Evolutionary conservation across 1,140 invertebrate genomes (phyloP).

Genomic region (Hermatobates lingyangjiaoensis): DNA sequence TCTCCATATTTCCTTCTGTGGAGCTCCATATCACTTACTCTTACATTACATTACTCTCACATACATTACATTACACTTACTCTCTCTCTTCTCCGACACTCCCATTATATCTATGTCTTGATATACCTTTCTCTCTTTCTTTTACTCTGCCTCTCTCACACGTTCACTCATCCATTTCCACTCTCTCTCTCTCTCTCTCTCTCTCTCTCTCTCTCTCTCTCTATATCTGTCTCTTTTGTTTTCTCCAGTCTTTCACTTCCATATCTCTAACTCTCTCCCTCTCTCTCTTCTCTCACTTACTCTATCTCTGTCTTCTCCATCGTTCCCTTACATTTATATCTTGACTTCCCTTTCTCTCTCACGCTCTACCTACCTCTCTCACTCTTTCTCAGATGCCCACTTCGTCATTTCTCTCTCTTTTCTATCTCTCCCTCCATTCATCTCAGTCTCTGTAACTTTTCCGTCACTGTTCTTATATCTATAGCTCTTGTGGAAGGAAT

Average conservation of each 20-base stretch:
- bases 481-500: too few relatives aligned
- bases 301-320: background rate
- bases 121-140: constrained; percentile 10
- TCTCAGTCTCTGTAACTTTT: background rate
- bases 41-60: too few relatives aligned
- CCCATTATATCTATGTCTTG: too few relatives aligned
- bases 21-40: too few relatives aligned
- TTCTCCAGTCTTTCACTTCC: background rate
- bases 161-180: constrained; percentile 1
- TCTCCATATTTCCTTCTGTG: too few relatives aligned
- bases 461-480: too few relatives aligned
- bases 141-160: constrained; percentile 8
- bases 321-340: background rate
- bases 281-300: background rate
- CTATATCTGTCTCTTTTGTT: background rate
- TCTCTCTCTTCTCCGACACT: too few relatives aligned
- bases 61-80: too few relatives aligned
- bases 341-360: background rate
- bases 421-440: background rate
- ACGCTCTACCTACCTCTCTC: too few relatives aligned
- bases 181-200: constrained; percentile 11
- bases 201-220: constrained; percentile 6
- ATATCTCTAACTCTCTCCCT: background rate
- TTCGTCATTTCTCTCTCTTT: too few relatives aligned
- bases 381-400: too few relatives aligned